phyloP scores from a whole-genome alignment of 2,888 invertebrate species.

The Alentia gelatinosa region DNA sequence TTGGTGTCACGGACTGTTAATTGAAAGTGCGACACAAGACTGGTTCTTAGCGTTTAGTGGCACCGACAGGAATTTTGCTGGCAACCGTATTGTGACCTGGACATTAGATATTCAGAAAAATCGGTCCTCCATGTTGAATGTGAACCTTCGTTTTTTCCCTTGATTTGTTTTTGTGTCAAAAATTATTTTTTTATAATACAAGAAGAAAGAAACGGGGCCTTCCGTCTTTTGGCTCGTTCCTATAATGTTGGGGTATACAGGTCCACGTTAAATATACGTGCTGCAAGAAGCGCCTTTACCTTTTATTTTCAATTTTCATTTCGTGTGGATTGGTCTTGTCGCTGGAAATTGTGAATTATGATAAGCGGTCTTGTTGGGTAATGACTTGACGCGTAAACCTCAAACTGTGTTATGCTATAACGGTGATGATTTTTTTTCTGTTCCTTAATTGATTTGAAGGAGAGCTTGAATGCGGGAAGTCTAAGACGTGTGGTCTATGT shows the following conservation, averaged over 20 bases:
- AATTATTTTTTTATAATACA: background rate
- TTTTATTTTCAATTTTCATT: background rate
- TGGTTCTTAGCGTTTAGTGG: background rate
- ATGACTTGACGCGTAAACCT: constrained; percentile 18
- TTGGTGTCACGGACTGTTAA: constrained; percentile 37
- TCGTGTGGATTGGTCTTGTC: background rate
- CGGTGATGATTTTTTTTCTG: background rate
- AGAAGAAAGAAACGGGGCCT: background rate
- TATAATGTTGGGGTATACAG: background rate
- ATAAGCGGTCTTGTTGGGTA: background rate
- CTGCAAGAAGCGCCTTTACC: background rate
- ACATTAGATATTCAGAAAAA: background rate
- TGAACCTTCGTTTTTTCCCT: background rate
- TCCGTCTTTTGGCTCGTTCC: background rate
- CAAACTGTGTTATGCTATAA: constrained; percentile 44
- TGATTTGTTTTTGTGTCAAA: background rate
- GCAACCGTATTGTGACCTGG: constrained; percentile 16
- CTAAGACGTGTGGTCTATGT: background rate
- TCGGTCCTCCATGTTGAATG: constrained; percentile 22
- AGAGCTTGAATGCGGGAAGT: background rate
- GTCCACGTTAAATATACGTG: background rate
- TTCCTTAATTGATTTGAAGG: background rate
- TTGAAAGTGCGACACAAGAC: background rate
- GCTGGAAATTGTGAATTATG: background rate
- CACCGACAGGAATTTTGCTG: constrained; percentile 30